Percentiles rank a stretch among this genome's conserved stretches.
Evolutionary conservation across 2,113 vertebrate species (phyloP).

Genomic region (Accipiter cooperii): DNA sequence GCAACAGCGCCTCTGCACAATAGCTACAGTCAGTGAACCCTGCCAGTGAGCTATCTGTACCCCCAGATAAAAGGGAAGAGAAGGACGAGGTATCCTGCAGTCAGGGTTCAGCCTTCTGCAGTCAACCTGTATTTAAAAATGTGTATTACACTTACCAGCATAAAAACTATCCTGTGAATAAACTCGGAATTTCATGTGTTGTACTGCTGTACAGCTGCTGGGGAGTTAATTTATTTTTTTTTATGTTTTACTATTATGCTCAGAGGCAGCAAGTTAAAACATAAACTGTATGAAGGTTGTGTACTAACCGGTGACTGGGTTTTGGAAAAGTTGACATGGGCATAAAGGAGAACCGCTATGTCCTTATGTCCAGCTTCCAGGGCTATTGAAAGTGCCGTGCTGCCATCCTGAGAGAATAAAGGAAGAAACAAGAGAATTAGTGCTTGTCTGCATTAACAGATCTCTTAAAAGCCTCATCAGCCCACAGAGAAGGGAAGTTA

Average conservation of each 20-base stretch:
- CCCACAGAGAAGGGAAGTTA: neutral
- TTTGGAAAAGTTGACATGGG: conserved; percentile 96
- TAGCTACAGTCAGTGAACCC: neutral
- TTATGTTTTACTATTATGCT: neutral
- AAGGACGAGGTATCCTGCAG: neutral
- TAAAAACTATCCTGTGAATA: neutral
- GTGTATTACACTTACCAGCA: neutral
- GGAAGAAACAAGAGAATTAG: neutral
- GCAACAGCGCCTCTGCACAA: neutral
- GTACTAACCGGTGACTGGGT: conserved; percentile 88
- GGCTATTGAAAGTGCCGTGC: conserved; percentile 93
- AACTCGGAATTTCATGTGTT: neutral
- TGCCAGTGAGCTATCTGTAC: neutral
- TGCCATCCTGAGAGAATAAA: conserved; percentile 82
- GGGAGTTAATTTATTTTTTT: neutral
- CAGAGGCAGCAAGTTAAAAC: neutral
- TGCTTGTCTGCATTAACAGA: neutral
- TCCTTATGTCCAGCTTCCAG: conserved; percentile 98
- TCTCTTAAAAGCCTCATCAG: neutral
- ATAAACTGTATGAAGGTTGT: neutral
- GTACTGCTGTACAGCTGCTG: neutral
- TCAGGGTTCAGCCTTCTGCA: neutral
- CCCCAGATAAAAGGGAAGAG: neutral
- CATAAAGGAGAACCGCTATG: conserved; percentile 93
- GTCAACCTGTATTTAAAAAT: neutral